Evolutionary conservation across 2,888 invertebrate species (phyloP).

Genomic region (Euspilapteryx auroguttella): DNA sequence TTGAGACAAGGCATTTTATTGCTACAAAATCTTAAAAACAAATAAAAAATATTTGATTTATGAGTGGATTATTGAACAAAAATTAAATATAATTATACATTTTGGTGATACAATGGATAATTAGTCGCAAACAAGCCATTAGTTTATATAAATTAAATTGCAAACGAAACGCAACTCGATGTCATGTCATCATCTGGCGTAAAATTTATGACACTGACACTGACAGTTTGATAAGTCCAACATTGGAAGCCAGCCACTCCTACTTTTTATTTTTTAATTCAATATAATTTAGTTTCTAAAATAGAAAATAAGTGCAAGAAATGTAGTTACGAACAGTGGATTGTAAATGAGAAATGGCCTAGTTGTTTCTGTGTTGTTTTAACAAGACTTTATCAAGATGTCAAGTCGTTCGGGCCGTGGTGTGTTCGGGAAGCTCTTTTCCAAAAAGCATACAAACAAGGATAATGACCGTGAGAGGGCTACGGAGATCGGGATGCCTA

Average conservation of each 20-base stretch:
- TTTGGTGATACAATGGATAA: too few relatives aligned
- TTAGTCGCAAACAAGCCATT: too few relatives aligned
- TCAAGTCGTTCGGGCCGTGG: slow-evolving; percentile 49
- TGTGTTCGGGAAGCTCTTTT: slow-evolving; percentile 52
- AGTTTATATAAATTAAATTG: too few relatives aligned
- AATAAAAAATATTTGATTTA: too few relatives aligned
- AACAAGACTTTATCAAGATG: slow-evolving; percentile 32
- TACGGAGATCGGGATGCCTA: slow-evolving; percentile 79
- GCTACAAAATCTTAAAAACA: too few relatives aligned
- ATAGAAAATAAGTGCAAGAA: background rate
- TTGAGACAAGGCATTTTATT: too few relatives aligned
- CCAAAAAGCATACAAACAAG: slow-evolving; percentile 40
- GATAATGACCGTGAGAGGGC: slow-evolving; percentile 61
- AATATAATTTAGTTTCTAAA: slow-evolving; percentile 1
- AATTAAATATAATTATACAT: too few relatives aligned
- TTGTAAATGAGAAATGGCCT: slow-evolving; percentile 20
- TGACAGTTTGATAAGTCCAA: background rate
- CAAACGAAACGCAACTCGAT: too few relatives aligned
- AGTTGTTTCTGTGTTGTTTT: slow-evolving; percentile 12
- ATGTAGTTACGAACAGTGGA: too few relatives aligned
- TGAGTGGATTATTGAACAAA: too few relatives aligned
- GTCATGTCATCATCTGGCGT: too few relatives aligned
- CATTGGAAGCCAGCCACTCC: background rate
- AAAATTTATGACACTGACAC: too few relatives aligned
- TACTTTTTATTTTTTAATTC: slow-evolving; percentile 2